These are phyloP conservation scores for Apostichopus leukothele DNA, from an alignment of 53 echinoderm and acorn worm genomes.

Conservation along the genomic window DNA sequence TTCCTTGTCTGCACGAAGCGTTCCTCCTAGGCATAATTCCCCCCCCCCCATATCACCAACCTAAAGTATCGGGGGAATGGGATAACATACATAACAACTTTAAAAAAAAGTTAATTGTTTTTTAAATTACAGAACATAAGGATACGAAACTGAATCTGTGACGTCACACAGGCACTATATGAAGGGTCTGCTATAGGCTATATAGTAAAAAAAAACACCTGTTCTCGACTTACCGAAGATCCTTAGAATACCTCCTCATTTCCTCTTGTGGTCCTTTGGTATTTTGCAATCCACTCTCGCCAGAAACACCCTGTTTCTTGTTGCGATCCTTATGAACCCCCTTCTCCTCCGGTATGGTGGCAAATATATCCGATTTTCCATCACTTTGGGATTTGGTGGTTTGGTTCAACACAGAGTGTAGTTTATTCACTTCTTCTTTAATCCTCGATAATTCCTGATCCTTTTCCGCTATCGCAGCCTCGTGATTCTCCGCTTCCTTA, in stretches of 20 bases:
- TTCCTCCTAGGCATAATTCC: too few species aligned
- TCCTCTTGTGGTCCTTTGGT: slow-evolving; percentile 42
- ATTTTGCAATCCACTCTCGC: slow-evolving; percentile 71
- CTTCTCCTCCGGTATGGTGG: slow-evolving; percentile 67
- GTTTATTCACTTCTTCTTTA: slow-evolving; percentile 87
- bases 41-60: too few species aligned
- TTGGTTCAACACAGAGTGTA: slow-evolving; percentile 78
- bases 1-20: too few species aligned
- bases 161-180: too few species aligned
- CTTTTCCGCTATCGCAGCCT: slow-evolving; percentile 49
- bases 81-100: too few species aligned
- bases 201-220: slow-evolving; percentile 5
- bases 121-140: too few species aligned
- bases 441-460: slow-evolving; percentile 74
- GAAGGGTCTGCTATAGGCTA: too few species aligned
- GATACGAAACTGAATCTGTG: too few species aligned
- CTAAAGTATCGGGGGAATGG: too few species aligned
- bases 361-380: slow-evolving; percentile 51
- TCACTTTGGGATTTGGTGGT: slow-evolving; percentile 47
- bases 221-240: slow-evolving; percentile 66
- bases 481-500: slow-evolving; percentile 53
- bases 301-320: slow-evolving; percentile 95
- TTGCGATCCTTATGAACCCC: slow-evolving; percentile 73
- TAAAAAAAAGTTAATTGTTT: too few species aligned
- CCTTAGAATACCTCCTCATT: slow-evolving; percentile 67